Evolutionary conservation across 1,140 invertebrate genomes (phyloP).

Genomic region (Hetaerina americana): DNA sequence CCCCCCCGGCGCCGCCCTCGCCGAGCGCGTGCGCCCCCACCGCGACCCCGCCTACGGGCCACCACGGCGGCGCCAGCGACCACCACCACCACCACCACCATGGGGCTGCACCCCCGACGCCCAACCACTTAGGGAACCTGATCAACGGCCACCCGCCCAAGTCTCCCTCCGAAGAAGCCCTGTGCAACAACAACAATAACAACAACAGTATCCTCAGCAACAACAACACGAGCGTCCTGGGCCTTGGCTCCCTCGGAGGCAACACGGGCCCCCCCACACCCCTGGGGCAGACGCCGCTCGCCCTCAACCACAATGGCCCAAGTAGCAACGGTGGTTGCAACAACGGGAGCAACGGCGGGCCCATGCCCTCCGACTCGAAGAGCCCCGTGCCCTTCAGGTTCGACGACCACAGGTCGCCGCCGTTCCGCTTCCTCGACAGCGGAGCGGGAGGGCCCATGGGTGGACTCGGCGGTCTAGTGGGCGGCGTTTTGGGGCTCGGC

Average conservation of each 20-base stretch:
- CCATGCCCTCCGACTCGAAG: constrained; percentile 29
- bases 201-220: constrained; percentile 14
- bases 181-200: constrained; percentile 33
- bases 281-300: background rate
- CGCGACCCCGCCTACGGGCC: constrained; percentile 13
- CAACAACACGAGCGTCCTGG: constrained; percentile 15
- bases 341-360: background rate
- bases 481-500: constrained; percentile 61
- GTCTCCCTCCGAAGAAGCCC: constrained; percentile 26
- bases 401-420: constrained; percentile 47
- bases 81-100: constrained; percentile 9
- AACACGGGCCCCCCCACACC: background rate
- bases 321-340: constrained; percentile 4
- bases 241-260: background rate
- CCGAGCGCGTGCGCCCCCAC: constrained; percentile 13
- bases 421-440: constrained; percentile 59
- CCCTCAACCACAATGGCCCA: background rate
- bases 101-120: constrained; percentile 38
- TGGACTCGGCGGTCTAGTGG: constrained; percentile 40
- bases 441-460: constrained; percentile 24
- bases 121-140: constrained; percentile 43
- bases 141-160: constrained; percentile 25
- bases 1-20: constrained; percentile 16
- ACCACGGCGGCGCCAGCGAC: constrained; percentile 15
- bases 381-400: constrained; percentile 52